Percentiles rank a stretch among this genome's conserved stretches.
Conservation (phyloP, 2,113 vertebrate species). For the Cepphus grylle region DNA sequence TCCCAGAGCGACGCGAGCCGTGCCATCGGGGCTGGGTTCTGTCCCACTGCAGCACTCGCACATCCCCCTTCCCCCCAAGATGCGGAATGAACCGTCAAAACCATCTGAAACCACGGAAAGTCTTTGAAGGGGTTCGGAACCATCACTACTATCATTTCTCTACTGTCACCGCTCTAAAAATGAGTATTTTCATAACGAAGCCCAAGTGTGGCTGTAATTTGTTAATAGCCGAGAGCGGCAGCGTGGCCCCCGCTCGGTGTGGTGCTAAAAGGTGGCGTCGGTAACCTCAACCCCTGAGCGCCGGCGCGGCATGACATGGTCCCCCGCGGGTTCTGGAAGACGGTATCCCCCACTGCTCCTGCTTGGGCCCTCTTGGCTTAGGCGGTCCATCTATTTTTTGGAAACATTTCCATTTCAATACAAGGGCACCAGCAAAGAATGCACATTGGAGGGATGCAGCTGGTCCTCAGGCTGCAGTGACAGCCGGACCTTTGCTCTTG, state of each 20-base stretch:
- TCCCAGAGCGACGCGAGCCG: not conserved
- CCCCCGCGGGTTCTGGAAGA: not conserved
- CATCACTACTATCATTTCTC: not conserved
- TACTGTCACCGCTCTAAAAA: not conserved
- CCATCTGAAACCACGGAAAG: not conserved
- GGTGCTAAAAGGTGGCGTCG: not conserved
- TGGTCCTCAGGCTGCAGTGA: not conserved
- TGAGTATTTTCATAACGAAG: not conserved
- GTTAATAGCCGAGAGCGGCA: not conserved
- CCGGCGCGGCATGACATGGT: no score
- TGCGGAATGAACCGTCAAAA: not conserved
- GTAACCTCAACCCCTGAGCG: not conserved
- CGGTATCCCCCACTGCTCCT: accelerated
- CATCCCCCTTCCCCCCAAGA: not conserved
- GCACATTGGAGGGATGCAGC: not conserved
- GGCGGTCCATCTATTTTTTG: not conserved
- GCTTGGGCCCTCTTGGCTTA: not conserved
- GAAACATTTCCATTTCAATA: not conserved
- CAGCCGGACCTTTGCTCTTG: not conserved
- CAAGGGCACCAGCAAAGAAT: not conserved
- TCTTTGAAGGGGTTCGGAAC: not conserved
- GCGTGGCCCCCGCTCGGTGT: not conserved
- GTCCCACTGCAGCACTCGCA: not conserved
- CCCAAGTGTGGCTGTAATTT: not conserved
- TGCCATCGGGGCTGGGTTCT: not conserved